Conservation (phyloP, 2,797 vertebrate genomes). For the Morus bassanus region DNA sequence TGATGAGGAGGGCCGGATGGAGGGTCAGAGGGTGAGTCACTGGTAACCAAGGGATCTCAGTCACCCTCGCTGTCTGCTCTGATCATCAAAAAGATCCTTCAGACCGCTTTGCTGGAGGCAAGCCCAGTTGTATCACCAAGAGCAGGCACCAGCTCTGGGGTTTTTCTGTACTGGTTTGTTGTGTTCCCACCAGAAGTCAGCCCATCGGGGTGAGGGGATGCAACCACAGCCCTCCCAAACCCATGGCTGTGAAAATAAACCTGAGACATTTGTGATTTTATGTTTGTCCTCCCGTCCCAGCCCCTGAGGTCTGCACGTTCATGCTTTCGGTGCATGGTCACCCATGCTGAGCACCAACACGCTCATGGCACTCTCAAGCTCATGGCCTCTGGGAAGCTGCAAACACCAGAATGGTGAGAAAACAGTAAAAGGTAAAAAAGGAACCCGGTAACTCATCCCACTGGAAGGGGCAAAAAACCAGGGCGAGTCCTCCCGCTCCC, state of each 20-base stretch:
- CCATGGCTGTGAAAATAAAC: not conserved
- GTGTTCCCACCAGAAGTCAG: not conserved
- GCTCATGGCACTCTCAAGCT: fast-evolving
- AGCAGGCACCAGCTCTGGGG: not conserved
- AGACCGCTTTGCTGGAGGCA: not conserved
- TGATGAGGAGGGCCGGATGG: not conserved
- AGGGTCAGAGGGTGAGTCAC: not conserved
- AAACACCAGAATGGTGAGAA: not conserved
- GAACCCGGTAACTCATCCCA: not conserved
- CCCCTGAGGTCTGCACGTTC: not conserved
- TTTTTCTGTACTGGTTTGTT: not conserved
- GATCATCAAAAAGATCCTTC: not conserved
- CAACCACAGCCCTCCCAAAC: not conserved
- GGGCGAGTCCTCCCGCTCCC: not conserved
- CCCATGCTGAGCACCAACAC: fast-evolving
- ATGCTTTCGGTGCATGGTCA: fast-evolving
- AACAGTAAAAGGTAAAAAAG: not conserved
- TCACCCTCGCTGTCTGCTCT: not conserved
- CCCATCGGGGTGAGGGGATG: fast-evolving
- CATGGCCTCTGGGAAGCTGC: not conserved
- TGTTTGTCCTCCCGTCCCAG: not conserved
- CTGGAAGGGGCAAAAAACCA: not conserved
- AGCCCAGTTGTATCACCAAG: not conserved
- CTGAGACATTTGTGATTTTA: not conserved
- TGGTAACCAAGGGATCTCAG: fast-evolving